Evolutionary conservation across 2,797 vertebrate species (phyloP).

Genomic region (Trichosurus vulpecula): DNA sequence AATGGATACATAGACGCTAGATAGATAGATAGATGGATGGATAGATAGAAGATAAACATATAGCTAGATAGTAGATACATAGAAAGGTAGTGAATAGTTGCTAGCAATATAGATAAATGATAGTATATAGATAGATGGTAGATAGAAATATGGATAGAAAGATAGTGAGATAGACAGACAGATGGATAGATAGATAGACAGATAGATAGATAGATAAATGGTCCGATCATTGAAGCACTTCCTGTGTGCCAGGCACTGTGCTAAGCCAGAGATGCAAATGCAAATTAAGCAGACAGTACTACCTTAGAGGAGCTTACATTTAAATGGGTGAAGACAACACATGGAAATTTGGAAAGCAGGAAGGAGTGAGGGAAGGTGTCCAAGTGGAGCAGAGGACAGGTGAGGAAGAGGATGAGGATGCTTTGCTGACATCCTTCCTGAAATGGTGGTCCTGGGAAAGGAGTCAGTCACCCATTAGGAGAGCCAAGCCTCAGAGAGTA

Average conservation of each 20-base stretch:
- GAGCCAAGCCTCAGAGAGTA: not conserved
- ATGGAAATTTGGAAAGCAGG: not conserved
- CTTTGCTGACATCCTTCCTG: not conserved
- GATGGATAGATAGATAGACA: no score
- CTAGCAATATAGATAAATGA: not conserved
- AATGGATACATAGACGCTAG: no score
- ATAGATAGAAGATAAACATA: not conserved
- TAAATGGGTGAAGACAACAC: not conserved
- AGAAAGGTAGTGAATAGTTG: no score
- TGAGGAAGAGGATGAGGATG: not conserved
- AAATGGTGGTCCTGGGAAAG: not conserved
- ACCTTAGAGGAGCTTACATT: not conserved
- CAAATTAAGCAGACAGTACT: not conserved
- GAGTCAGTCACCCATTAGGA: not conserved
- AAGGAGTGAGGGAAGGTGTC: not conserved
- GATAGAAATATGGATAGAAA: no score
- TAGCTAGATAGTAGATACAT: no score
- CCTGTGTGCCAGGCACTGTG: not conserved
- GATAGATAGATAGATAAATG: no score
- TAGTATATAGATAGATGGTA: not conserved
- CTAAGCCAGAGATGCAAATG: not conserved
- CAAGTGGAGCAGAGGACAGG: not conserved
- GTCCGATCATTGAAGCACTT: not conserved
- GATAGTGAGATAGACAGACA: not conserved
- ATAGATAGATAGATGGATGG: no score